Conservation (phyloP, 1,140 invertebrate species). For the Brachionus plicatilis region DNA sequence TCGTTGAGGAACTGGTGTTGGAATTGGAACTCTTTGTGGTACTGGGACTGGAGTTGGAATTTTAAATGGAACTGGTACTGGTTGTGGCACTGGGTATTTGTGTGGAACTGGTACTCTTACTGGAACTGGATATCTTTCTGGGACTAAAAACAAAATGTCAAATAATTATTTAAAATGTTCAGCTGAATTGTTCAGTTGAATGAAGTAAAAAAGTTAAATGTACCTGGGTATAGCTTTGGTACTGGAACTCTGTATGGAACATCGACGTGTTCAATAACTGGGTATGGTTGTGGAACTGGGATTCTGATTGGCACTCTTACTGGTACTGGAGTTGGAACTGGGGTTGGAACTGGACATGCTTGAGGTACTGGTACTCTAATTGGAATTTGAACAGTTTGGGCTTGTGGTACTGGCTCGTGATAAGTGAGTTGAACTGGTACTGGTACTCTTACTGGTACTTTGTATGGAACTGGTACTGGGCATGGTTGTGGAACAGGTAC, state of each 20-base stretch:
- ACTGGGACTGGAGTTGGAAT: background rate
- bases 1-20: background rate
- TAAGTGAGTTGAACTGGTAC: background rate
- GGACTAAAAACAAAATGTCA: background rate
- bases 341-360: background rate
- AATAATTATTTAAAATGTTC: no score
- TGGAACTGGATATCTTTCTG: background rate
- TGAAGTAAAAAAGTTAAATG: background rate
- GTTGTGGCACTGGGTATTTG: background rate
- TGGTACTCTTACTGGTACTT: background rate
- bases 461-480: background rate
- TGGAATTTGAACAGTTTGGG: background rate
- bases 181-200: no score
- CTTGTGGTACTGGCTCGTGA: background rate
- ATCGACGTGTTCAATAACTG: background rate
- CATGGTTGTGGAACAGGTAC: background rate
- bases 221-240: background rate
- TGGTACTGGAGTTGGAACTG: background rate
- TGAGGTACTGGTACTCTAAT: background rate
- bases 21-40: background rate
- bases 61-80: background rate
- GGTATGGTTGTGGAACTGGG: background rate
- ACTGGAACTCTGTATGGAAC: background rate
- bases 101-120: background rate
- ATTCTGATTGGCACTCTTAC: background rate